Percentiles rank a stretch among this genome's conserved stretches.
These are phyloP conservation scores for Conus canariensis DNA, from an alignment of 2,888 invertebrate species.

Conservation along the genomic window DNA sequence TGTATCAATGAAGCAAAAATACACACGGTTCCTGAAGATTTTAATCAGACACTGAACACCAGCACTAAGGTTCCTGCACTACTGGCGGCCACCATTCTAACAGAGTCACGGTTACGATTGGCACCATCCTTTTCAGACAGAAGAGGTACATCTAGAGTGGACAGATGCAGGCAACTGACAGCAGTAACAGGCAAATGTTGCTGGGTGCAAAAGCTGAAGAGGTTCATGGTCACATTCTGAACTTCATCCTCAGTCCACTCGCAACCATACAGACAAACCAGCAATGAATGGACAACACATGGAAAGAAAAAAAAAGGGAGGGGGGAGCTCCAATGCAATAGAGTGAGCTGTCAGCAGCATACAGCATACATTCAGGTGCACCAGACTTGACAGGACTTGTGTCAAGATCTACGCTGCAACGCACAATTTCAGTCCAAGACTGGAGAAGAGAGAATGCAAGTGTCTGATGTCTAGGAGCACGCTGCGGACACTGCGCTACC, in stretches of 20 bases:
- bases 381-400: not conserved
- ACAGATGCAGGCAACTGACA: constrained; percentile 21
- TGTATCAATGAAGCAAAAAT: not conserved
- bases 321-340: not conserved
- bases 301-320: constrained; percentile 7
- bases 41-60: not conserved
- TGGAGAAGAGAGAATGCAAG: constrained; percentile 32
- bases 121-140: constrained; percentile 3
- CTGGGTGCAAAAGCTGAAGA: constrained; percentile 30
- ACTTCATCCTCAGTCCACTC: constrained; percentile 9
- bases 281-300: not conserved
- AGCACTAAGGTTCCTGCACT: constrained; percentile 13
- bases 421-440: not conserved
- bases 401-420: constrained; percentile 29
- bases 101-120: constrained; percentile 9
- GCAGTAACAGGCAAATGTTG: constrained; percentile 1
- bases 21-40: not conserved
- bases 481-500: constrained; percentile 26
- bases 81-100: not conserved
- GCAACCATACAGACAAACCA: constrained; percentile 29
- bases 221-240: not conserved
- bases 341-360: constrained; percentile 12
- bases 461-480: constrained; percentile 20
- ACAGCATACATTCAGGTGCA: not conserved
- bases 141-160: constrained; percentile 22